phyloP scores from a whole-genome alignment of 2,888 invertebrate genomes.

The Pocota personata region DNA sequence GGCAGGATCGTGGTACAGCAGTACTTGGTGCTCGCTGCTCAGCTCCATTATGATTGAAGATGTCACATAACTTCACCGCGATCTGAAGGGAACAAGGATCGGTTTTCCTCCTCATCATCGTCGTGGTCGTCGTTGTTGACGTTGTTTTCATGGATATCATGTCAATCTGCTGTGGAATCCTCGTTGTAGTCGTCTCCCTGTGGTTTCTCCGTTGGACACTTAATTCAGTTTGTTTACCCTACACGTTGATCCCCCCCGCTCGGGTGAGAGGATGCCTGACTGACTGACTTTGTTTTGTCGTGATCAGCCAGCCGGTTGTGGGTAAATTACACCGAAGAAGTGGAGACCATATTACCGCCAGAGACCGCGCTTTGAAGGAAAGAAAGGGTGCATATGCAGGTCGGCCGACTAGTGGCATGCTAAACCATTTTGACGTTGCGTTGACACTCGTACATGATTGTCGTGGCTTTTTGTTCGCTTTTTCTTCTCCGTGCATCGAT shows the following conservation, averaged over 20 bases:
- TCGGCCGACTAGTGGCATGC: slow-evolving; percentile 63
- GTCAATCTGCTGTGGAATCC: slow-evolving; percentile 72
- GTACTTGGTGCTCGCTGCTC: slow-evolving; percentile 15
- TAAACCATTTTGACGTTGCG: slow-evolving; percentile 70
- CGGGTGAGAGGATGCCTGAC: neutral
- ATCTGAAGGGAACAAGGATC: slow-evolving; percentile 60
- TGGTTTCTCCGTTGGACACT: slow-evolving; percentile 63
- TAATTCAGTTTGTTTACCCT: slow-evolving; percentile 56
- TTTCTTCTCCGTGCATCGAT: slow-evolving; percentile 11
- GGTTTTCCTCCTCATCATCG: slow-evolving; percentile 57
- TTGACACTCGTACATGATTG: slow-evolving; percentile 69
- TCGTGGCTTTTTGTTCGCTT: slow-evolving; percentile 50
- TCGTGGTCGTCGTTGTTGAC: slow-evolving; percentile 58
- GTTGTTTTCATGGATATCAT: slow-evolving; percentile 73
- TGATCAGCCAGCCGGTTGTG: slow-evolving; percentile 50
- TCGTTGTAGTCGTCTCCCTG: slow-evolving; percentile 49
- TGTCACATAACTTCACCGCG: slow-evolving; percentile 71
- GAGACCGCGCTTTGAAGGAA: slow-evolving; percentile 5
- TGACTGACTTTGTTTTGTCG: slow-evolving; percentile 60
- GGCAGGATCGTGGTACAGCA: slow-evolving; percentile 34
- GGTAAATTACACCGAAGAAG: slow-evolving; percentile 35
- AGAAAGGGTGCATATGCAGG: slow-evolving; percentile 59
- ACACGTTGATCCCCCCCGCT: slow-evolving; percentile 15
- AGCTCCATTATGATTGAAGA: slow-evolving; percentile 72
- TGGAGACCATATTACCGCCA: slow-evolving; percentile 33